Base-by-base conservation (phyloP, 2,797 vertebrate species). In the Dendrocincla fuliginosa region DNA sequence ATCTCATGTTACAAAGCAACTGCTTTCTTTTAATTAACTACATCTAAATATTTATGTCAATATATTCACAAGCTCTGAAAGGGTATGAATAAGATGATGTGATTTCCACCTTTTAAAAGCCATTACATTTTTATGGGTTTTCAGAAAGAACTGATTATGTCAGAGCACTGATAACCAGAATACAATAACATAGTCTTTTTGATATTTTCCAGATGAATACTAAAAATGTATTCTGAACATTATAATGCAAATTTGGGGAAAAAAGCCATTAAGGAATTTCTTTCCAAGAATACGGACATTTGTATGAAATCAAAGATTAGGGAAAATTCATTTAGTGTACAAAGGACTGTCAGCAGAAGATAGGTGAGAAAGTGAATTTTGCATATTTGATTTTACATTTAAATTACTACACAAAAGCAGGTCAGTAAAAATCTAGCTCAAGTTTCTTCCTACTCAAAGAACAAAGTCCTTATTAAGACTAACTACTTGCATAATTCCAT, bases 11-110 rank as follows among this genome's bases (percentile, higher is more conserved):
- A 76, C 47, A 90, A 97, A 95, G 13, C 18, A 74, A 64, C 32
- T 42, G 55, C 18, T 30, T 60, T 67, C 49, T 94, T 64, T 91
- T 96, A 94, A 96, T 93, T 96, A 78, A 82, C 64, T 91, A 86
- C 20, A 82, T 10, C 42, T 59, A 44, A 89, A 65, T 61, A 87
- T 92, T 96, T 92, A 89, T 89, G 37, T 47, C 60, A 91, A 76
- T 49, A 71, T 75, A 84, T 64, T 67, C 39, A 87, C 17, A 75
- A 63, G 2, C 13, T 93, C 61, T 74, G 50, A 69, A 90, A 69
- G 35, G 18, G 33, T 84, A 44, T 81, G 71, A 50, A 61, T 68
- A 87, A 80, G 27, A 70, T 52, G 15, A 56, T 52, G 57, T 47
- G 27, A 17, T 13, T 77, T 87, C 33, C 52, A 84, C 22, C 15